A percentile compares a stretch with the other conserved stretches of the same genome.
Evolutionary conservation across 2,113 vertebrate genomes (phyloP).

Genomic region (Tor tambroides): DNA sequence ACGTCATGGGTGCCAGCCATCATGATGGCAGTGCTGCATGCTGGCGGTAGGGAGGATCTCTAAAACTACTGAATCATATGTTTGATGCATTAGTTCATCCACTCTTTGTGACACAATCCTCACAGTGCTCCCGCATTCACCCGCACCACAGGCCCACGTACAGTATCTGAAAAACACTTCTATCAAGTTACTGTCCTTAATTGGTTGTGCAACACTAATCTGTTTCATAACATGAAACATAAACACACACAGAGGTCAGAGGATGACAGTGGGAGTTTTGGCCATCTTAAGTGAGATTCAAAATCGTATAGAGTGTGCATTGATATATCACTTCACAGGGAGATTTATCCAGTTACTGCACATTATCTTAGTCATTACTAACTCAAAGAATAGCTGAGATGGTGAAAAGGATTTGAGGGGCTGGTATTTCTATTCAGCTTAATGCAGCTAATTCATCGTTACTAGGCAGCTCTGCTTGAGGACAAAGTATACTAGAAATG

Average conservation of each 20-base stretch:
- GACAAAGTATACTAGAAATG: background rate
- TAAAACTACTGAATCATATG: background rate
- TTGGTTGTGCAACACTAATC: background rate
- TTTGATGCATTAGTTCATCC: background rate
- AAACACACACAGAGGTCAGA: background rate
- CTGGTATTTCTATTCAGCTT: background rate
- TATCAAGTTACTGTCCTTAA: constrained; percentile 20
- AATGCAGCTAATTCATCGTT: background rate
- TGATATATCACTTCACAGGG: background rate
- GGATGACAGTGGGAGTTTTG: background rate
- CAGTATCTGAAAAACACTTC: constrained; percentile 24
- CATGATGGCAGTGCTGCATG: constrained; percentile 77
- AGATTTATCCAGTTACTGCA: background rate
- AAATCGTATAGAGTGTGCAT: background rate
- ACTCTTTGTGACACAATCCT: background rate
- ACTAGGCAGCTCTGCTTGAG: background rate
- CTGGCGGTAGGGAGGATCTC: constrained; percentile 76
- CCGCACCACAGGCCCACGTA: background rate
- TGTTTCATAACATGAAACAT: background rate
- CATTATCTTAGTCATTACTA: background rate
- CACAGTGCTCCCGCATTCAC: background rate
- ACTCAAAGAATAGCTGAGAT: background rate
- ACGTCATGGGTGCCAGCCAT: constrained; percentile 87
- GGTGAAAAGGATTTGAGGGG: background rate
- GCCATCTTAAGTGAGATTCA: background rate